A percentile compares a stretch with the other conserved stretches of the same genome.
Evolutionary conservation across 1,140 invertebrate genomes (phyloP).

Genomic region (Drosophila nebulosa): DNA sequence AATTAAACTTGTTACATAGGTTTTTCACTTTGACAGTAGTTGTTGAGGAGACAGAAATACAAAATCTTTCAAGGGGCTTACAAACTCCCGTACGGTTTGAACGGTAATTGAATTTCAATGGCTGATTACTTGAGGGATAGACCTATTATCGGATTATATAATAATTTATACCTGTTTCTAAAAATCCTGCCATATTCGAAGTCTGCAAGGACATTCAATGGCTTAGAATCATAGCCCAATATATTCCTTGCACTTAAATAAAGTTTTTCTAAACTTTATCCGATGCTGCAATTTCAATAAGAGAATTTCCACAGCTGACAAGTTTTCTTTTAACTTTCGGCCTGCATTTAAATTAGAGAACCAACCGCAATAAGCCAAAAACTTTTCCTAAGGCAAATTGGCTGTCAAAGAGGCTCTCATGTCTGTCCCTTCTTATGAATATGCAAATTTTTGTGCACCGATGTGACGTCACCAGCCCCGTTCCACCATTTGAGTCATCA

Average conservation of each 20-base stretch:
- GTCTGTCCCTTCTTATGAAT: slow-evolving; percentile 42
- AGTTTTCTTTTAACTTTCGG: slow-evolving; percentile 12
- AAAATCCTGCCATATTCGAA: too few species aligned
- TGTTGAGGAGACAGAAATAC: too few species aligned
- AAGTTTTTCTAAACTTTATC: slow-evolving; percentile 31
- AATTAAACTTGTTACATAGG: too few species aligned
- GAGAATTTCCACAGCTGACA: not conserved
- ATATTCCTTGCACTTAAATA: slow-evolving; percentile 2
- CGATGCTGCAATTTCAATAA: not conserved
- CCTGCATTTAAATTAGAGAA: slow-evolving; percentile 50
- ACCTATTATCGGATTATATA: too few species aligned
- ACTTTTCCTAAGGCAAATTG: slow-evolving; percentile 44
- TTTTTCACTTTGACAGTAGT: too few species aligned
- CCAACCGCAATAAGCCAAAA: slow-evolving; percentile 33
- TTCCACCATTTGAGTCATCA: not conserved
- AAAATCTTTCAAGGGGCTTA: too few species aligned
- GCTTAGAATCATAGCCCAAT: too few species aligned
- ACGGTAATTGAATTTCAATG: too few species aligned
- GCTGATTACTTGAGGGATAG: too few species aligned
- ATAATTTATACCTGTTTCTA: too few species aligned
- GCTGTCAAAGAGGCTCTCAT: slow-evolving; percentile 26
- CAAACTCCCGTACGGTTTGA: too few species aligned
- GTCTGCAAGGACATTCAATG: too few species aligned
- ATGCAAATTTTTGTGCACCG: slow-evolving; percentile 58
- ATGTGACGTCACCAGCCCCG: slow-evolving; percentile 43